Percentiles rank a stretch among this genome's conserved stretches.
Evolutionary conservation across 2,888 invertebrate species (phyloP).

Genomic region (Eudasyphora cyanicolor): DNA sequence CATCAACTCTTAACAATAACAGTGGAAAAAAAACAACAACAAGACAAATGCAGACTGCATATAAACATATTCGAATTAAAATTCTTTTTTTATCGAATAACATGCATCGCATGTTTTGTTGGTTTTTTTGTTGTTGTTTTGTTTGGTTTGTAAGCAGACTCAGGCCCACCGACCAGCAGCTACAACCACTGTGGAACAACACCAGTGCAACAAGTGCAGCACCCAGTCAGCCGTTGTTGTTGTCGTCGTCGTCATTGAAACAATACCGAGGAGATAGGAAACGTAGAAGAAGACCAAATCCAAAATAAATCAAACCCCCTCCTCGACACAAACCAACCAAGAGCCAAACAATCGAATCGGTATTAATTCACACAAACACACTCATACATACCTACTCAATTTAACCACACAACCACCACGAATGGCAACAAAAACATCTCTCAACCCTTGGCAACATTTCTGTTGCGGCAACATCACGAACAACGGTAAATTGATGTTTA

Average conservation of each 20-base stretch:
- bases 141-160: neutral
- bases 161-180: conserved; percentile 31
- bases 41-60: conserved; percentile 49
- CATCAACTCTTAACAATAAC: no score
- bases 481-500: conserved; percentile 74
- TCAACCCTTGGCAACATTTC: conserved; percentile 45
- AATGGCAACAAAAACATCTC: conserved; percentile 49
- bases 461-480: conserved; percentile 47
- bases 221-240: conserved; percentile 53
- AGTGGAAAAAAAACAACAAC: conserved; percentile 33
- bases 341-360: neutral
- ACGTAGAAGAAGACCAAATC: conserved; percentile 9
- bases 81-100: conserved; percentile 52
- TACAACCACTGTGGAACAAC: neutral
- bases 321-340: no score
- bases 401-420: conserved; percentile 39
- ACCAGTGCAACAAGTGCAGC: conserved; percentile 70
- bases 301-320: conserved; percentile 24
- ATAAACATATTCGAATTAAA: conserved; percentile 52
- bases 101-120: conserved; percentile 61
- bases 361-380: neutral
- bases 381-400: conserved; percentile 6
- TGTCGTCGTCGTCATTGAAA: conserved; percentile 4
- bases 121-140: conserved; percentile 7
- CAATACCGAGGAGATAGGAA: neutral